Base-by-base conservation (phyloP, 2,888 invertebrate genomes). In the Dioctria rufipes region DNA sequence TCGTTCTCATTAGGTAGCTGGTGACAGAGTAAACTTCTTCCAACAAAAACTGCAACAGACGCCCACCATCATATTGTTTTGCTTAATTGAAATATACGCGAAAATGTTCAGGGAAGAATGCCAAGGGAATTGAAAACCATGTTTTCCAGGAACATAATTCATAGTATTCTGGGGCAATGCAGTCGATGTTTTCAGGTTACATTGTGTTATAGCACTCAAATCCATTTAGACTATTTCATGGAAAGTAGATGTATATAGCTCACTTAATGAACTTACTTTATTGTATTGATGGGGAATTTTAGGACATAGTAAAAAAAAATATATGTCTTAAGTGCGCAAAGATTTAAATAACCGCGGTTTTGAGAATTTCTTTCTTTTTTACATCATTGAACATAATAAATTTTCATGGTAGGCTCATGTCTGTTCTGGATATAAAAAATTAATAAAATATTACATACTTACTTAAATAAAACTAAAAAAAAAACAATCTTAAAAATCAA, bases 21-120 rank as follows among this genome's bases (percentile, higher is more conserved):
- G 5, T 46, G 54, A 54, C 51, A 71, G 37, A 54, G 54, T 37
- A 71, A 71, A 75, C 37, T 75, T 60, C n/a, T 9, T 11, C 60
- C 4, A 42, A 9, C 8, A 60, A 75, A 75, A 75, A 75, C 39
- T 71, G 6, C 46, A 13, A 49, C 71, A 71, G 37, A 42, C 25
- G 25, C 25, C 25, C 0, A 25, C 5, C 39, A 60, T 60, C 60
- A 75, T 60, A 75, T 75, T 75, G 75, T 75, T 75, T 75, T 43
- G 60, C 60, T 42, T 60, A 75, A 75, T 75, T 75, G 75, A 75
- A 73, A 58, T 71, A 71, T 71, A 54, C 71, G 71, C 71, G 71
- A 54, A 71, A 40, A 42, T 75, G 60, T 75, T 60, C 58, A 60
- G 40, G 54, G n/a, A 60, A 43, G 8, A 25, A 5, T 11, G 43